phyloP scores from a whole-genome alignment of 2,888 invertebrate genomes.

The Lysandra bellargus region DNA sequence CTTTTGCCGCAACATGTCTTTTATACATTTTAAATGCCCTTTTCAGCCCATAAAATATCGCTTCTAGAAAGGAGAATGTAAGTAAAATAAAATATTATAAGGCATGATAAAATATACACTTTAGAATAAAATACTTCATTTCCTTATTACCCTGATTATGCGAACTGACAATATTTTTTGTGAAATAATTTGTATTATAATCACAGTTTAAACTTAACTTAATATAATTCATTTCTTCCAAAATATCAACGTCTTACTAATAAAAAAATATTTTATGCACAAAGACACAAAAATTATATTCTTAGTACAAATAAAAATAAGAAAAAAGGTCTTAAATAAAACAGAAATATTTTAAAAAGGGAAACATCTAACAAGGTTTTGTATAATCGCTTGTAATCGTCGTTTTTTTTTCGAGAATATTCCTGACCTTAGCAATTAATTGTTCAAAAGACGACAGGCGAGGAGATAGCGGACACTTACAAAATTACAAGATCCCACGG shows the following conservation, averaged over 20 bases:
- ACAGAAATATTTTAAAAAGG: neutral
- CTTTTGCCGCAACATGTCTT: constrained; percentile 21
- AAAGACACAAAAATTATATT: neutral
- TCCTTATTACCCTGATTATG: too few species aligned
- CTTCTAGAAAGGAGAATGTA: neutral
- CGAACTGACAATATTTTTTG: too few species aligned
- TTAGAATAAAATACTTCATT: too few species aligned
- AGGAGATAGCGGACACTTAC: constrained; percentile 50
- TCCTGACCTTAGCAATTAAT: constrained; percentile 34
- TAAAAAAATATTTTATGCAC: too few species aligned
- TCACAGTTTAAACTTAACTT: too few species aligned
- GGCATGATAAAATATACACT: neutral
- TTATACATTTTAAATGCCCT: constrained; percentile 23
- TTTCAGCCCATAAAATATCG: neutral
- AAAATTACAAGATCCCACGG: constrained; percentile 48
- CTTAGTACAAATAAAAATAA: neutral
- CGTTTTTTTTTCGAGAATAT: constrained; percentile 31
- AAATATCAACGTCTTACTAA: too few species aligned
- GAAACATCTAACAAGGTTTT: constrained; percentile 5
- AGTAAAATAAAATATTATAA: neutral
- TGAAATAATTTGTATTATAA: too few species aligned
- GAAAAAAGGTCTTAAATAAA: neutral
- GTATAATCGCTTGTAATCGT: constrained; percentile 12
- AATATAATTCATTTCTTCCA: too few species aligned
- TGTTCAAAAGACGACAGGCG: constrained; percentile 33